Conservation (phyloP, 2,113 vertebrate species). For the Carollia perspicillata region DNA sequence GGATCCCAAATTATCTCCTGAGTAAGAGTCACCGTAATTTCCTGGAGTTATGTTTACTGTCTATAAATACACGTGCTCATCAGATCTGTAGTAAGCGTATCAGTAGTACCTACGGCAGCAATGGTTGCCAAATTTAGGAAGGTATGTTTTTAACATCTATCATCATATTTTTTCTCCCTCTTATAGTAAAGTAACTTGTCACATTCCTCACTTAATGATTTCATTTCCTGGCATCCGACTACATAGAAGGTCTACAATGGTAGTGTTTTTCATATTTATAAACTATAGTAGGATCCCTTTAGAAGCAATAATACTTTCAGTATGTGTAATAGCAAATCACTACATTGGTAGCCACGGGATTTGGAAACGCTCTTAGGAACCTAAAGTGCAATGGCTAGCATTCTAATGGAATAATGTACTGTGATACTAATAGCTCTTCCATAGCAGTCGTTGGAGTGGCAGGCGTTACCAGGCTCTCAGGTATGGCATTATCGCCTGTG, state of each 20-base stretch:
- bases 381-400: neutral
- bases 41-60: neutral
- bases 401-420: neutral
- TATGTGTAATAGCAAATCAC: neutral
- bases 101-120: neutral
- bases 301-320: neutral
- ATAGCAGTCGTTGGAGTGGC: neutral
- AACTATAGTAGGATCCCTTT: neutral
- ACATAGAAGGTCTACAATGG: neutral
- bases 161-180: neutral
- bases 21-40: neutral
- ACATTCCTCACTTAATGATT: neutral
- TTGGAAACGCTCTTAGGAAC: neutral
- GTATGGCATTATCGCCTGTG: neutral
- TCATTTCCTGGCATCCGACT: neutral
- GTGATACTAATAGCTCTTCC: neutral
- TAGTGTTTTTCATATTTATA: neutral
- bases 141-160: neutral
- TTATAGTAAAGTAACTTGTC: neutral
- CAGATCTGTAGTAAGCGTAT: neutral
- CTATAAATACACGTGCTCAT: neutral
- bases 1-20: neutral
- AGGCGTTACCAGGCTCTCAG: neutral
- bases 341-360: neutral
- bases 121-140: neutral